A percentile compares a stretch with the other conserved stretches of the same genome.
Conservation (phyloP, 2,888 invertebrate species). For the Lutraria lutraria region DNA sequence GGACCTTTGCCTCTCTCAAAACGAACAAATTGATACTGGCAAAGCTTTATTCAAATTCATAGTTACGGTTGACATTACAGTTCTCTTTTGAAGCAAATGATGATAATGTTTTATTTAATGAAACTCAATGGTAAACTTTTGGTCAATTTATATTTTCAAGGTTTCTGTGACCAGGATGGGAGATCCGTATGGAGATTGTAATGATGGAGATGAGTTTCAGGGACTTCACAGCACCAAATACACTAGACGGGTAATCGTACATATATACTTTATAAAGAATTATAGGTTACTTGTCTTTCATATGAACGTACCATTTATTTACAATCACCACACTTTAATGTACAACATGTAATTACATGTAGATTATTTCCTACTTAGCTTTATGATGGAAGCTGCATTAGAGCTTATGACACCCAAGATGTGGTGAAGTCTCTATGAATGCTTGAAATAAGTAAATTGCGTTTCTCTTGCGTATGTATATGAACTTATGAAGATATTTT, state of each 20-base stretch:
- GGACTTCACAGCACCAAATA: constrained; percentile 37
- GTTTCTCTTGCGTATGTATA: neutral
- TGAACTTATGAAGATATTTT: too few species aligned
- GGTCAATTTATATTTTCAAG: neutral
- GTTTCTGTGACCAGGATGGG: constrained; percentile 42
- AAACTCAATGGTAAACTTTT: neutral
- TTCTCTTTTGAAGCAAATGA: neutral
- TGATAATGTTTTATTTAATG: neutral
- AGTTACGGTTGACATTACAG: neutral
- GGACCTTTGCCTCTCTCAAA: too few species aligned
- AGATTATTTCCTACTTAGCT: too few species aligned
- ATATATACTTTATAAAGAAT: too few species aligned
- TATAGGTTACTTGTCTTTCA: too few species aligned
- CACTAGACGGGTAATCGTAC: constrained; percentile 53
- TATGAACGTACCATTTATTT: too few species aligned
- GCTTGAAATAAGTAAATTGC: neutral
- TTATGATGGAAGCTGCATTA: too few species aligned
- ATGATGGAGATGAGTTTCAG: constrained; percentile 46
- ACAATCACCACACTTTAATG: too few species aligned
- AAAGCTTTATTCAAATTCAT: neutral
- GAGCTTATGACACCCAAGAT: neutral
- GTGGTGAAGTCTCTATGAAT: neutral
- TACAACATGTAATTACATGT: too few species aligned
- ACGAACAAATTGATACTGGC: too few species aligned
- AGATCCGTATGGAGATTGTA: constrained; percentile 48